Evolutionary conservation across 2,888 invertebrate genomes (phyloP).

Genomic region (Deladenus siricidicola): DNA sequence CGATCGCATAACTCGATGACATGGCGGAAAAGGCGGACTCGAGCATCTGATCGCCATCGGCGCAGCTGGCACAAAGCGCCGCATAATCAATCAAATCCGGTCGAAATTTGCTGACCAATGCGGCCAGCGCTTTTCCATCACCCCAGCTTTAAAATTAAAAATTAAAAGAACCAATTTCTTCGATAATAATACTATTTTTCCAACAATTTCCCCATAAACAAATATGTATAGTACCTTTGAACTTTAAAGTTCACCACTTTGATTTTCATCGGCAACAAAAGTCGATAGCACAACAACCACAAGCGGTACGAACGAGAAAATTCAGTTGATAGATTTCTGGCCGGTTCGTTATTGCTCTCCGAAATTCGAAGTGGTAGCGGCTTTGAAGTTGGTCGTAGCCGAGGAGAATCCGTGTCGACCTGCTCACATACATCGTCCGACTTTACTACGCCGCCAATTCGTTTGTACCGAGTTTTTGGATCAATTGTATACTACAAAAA

Average conservation of each 20-base stretch:
- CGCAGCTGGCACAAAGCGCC: slow-evolving; percentile 4
- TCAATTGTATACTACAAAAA: slow-evolving; percentile 55
- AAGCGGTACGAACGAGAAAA: slow-evolving; percentile 3
- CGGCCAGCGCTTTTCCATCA: slow-evolving; percentile 33
- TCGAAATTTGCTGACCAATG: slow-evolving; percentile 31
- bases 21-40: slow-evolving; percentile 19
- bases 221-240: slow-evolving; percentile 5
- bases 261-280: slow-evolving; percentile 60
- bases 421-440: slow-evolving; percentile 20
- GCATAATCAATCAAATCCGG: slow-evolving; percentile 22
- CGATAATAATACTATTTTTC: background rate
- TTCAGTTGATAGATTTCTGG: background rate
- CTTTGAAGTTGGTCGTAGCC: slow-evolving; percentile 7
- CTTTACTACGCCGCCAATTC: background rate
- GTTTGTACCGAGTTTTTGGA: slow-evolving; percentile 62
- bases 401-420: slow-evolving; percentile 15
- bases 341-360: background rate
- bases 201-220: background rate
- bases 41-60: background rate
- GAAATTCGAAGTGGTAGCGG: slow-evolving; percentile 1
- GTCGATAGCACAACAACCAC: slow-evolving; percentile 11
- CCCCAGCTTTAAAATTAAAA: slow-evolving; percentile 28
- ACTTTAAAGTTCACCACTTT: slow-evolving; percentile 61
- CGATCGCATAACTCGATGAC: slow-evolving; percentile 19
- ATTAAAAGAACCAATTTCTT: background rate